Evolutionary conservation across 2,888 invertebrate species (phyloP).

Genomic region (Melanostoma scalare): DNA sequence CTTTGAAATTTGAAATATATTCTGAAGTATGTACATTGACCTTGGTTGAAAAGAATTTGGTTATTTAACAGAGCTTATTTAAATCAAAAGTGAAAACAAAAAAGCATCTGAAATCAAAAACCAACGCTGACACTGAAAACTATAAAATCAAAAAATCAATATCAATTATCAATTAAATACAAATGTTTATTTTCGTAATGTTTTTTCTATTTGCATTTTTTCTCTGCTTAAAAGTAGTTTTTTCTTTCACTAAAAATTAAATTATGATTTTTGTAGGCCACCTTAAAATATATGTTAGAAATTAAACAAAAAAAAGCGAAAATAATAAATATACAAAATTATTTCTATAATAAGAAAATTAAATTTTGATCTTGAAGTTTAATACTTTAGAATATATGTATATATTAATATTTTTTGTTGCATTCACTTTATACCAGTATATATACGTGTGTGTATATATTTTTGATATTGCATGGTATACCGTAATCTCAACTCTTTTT

Average conservation of each 20-base stretch:
- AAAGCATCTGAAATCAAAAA: background rate
- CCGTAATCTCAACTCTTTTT: constrained; percentile 23
- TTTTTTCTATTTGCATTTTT: constrained; percentile 34
- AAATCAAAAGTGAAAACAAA: too few relatives aligned
- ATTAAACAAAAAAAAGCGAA: constrained; percentile 31
- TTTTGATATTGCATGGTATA: constrained; percentile 59
- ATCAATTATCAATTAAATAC: constrained; percentile 56
- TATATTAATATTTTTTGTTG: constrained; percentile 29
- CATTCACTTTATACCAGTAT: constrained; percentile 10
- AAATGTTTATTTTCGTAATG: constrained; percentile 49
- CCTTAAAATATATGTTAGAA: constrained; percentile 38
- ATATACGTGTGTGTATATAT: background rate
- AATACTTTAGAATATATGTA: constrained; percentile 42
- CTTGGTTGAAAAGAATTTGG: too few relatives aligned
- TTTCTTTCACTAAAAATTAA: constrained; percentile 58
- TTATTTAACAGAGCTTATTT: too few relatives aligned
- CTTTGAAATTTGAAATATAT: too few relatives aligned
- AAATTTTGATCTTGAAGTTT: constrained; percentile 42
- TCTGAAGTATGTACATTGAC: too few relatives aligned
- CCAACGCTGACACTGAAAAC: constrained; percentile 7
- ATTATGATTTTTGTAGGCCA: constrained; percentile 57
- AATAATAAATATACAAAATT: constrained; percentile 67
- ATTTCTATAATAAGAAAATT: constrained; percentile 37
- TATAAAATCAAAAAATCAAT: constrained; percentile 39
- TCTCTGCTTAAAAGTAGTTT: constrained; percentile 38